Percentiles rank a stretch among this genome's conserved stretches.
Conservation (phyloP, 2,797 vertebrate genomes). For the Galaxias olidus region DNA sequence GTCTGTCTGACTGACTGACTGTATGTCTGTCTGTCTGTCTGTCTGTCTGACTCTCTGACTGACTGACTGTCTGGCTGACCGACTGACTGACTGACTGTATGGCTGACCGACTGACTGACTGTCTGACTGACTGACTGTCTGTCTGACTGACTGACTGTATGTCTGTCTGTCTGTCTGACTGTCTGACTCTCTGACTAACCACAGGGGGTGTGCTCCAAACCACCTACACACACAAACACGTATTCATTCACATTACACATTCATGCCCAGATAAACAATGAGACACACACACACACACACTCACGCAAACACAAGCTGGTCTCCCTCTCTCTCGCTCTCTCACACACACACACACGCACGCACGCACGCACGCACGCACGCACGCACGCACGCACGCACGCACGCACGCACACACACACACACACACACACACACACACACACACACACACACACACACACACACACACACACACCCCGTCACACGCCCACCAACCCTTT, state of each 20-base stretch:
- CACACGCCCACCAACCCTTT: constrained; percentile 30
- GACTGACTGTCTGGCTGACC: not conserved
- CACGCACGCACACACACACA: constrained; percentile 29
- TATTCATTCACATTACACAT: constrained; percentile 15
- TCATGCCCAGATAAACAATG: not conserved
- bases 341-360: not conserved
- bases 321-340: too few species aligned
- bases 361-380: too few species aligned
- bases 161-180: too few species aligned
- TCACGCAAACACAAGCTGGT: not conserved
- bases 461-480: constrained; percentile 20
- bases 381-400: constrained; percentile 16
- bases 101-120: too few species aligned
- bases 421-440: constrained; percentile 20
- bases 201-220: too few species aligned
- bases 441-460: constrained; percentile 27
- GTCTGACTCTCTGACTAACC: too few species aligned
- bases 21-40: too few species aligned
- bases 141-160: not conserved
- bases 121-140: not conserved
- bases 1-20: not conserved
- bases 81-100: not conserved
- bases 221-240: constrained; percentile 27
- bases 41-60: not conserved
- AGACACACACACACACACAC: not conserved